Evolutionary conservation across 2,113 vertebrate genomes (phyloP).

Genomic region (Macrotis lagotis): DNA sequence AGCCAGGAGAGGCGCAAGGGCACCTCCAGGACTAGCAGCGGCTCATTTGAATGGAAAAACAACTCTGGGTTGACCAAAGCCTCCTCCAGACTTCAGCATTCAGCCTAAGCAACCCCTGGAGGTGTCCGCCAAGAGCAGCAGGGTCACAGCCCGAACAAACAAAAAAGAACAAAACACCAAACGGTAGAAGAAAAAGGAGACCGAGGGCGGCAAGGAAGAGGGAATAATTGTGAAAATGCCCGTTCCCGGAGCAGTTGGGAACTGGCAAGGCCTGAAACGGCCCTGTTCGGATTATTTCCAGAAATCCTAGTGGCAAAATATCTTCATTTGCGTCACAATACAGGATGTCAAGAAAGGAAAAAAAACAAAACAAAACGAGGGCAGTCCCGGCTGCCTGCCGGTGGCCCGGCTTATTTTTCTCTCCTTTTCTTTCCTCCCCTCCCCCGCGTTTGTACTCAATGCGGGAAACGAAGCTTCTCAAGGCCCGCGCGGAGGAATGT

Average conservation of each 20-base stretch:
- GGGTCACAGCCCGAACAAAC: neutral
- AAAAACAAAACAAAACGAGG: neutral
- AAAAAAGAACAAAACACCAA: neutral
- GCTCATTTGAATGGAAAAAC: neutral
- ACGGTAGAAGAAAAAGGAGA: neutral
- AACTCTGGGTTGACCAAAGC: neutral
- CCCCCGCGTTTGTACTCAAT: neutral
- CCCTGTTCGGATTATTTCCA: neutral
- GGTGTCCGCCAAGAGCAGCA: neutral
- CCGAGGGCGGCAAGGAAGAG: neutral
- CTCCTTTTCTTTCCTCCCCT: too few relatives aligned
- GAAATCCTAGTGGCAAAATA: neutral
- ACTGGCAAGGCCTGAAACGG: neutral
- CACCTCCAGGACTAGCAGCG: neutral
- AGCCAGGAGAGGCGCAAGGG: neutral
- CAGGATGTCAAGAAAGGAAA: neutral
- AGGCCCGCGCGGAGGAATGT: too few relatives aligned
- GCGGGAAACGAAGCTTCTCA: neutral
- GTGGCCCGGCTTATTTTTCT: neutral
- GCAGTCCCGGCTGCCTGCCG: too few relatives aligned
- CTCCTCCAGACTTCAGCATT: neutral
- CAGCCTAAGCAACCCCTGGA: neutral
- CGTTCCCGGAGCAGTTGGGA: neutral
- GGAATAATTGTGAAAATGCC: neutral
- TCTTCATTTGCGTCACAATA: neutral